These are phyloP conservation scores for Aurelia aurita complex sp. Pacific DNA, from an alignment of 30 jellyfish, hydroid and myxozoan genomes.

Conservation along the genomic window DNA sequence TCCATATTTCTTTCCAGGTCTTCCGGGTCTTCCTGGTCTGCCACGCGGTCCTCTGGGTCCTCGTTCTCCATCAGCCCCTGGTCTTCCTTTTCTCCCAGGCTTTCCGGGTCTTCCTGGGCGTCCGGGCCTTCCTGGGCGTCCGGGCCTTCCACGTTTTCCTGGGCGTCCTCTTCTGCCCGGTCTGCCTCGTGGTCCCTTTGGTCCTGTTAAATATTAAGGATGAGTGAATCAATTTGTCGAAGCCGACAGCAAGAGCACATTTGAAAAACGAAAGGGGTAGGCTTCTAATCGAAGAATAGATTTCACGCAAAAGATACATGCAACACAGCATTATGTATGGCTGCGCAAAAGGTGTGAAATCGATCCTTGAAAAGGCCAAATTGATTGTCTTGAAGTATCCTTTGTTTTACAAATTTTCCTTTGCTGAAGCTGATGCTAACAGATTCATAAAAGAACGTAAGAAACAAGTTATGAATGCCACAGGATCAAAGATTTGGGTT, in stretches of 20 bases:
- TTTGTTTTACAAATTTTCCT: too few relatives aligned
- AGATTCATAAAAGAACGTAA: neutral
- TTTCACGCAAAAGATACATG: too few relatives aligned
- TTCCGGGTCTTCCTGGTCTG: constrained; percentile 46
- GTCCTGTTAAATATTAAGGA: too few relatives aligned
- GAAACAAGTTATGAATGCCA: too few relatives aligned
- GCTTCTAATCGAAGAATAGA: too few relatives aligned
- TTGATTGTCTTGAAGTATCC: too few relatives aligned
- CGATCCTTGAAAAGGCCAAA: too few relatives aligned
- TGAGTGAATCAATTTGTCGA: neutral
- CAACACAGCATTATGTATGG: too few relatives aligned
- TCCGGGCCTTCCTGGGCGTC: constrained; percentile 38
- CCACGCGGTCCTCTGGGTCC: constrained; percentile 47
- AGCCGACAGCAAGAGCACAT: neutral
- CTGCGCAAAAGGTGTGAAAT: too few relatives aligned
- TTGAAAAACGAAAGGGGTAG: too few relatives aligned
- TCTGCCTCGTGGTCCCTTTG: constrained; percentile 27
- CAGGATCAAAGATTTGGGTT: too few relatives aligned
- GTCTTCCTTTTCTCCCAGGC: constrained; percentile 42
- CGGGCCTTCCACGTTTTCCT: constrained; percentile 48
- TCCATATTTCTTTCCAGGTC: neutral
- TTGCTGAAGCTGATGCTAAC: neutral
- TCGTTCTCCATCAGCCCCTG: constrained; percentile 45
- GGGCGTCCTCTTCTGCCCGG: constrained; percentile 44
- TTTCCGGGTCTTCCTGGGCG: constrained; percentile 36